Conservation (phyloP, 2,888 invertebrate species). For the Macropis europaea region DNA sequence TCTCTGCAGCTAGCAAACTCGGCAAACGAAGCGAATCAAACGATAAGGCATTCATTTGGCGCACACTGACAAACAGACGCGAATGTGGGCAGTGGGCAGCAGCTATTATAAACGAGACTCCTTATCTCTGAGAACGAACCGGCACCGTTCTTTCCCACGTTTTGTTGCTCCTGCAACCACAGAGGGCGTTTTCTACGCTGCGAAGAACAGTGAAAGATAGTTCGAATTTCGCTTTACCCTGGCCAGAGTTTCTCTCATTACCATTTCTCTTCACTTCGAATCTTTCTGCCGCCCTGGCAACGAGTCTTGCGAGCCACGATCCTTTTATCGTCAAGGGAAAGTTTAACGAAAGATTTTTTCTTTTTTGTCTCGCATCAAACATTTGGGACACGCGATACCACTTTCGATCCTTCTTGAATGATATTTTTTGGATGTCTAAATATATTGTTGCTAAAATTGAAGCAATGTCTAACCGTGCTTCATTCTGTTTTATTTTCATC, state of each 20-base stretch:
- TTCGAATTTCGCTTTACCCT: slow-evolving; percentile 55
- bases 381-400: background rate
- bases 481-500: too few species aligned
- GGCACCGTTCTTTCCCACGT: slow-evolving; percentile 72
- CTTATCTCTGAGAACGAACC: slow-evolving; percentile 73
- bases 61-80: slow-evolving; percentile 49
- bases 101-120: slow-evolving; percentile 72
- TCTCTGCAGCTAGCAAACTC: slow-evolving; percentile 66
- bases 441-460: too few species aligned
- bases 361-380: background rate
- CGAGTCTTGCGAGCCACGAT: background rate
- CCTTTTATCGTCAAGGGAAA: slow-evolving; percentile 28
- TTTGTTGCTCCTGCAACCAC: slow-evolving; percentile 62
- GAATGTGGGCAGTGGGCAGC: slow-evolving; percentile 66
- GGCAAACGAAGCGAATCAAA: slow-evolving; percentile 72
- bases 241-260: slow-evolving; percentile 37
- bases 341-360: slow-evolving; percentile 36
- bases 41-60: slow-evolving; percentile 72
- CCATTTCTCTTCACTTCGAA: slow-evolving; percentile 26
- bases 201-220: slow-evolving; percentile 50
- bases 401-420: background rate
- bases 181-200: slow-evolving; percentile 40
- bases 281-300: background rate
- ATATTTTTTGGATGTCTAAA: too few species aligned
- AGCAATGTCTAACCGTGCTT: too few species aligned